Evolutionary conservation across 37 sponge, comb jelly and placozoan species (phyloP).

Genomic region (Petrosia ficiformis): DNA sequence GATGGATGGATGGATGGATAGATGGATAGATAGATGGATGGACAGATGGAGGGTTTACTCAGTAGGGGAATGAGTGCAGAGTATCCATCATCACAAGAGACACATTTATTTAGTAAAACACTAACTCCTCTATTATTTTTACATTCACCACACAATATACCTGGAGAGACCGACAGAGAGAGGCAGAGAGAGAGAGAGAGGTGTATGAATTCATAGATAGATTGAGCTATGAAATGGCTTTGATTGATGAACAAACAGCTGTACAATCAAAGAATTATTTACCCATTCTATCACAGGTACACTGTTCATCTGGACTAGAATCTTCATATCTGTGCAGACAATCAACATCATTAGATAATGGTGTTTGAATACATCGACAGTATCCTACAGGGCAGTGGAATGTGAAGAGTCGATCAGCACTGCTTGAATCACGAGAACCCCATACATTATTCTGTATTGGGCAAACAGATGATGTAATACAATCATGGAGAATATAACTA

Average conservation of each 20-base stretch:
- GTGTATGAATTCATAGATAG: too few relatives aligned
- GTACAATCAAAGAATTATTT: neutral
- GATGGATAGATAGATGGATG: too few relatives aligned
- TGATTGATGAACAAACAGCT: too few relatives aligned
- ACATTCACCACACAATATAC: conserved; percentile 67
- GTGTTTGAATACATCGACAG: conserved; percentile 3
- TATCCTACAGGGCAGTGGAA: conserved; percentile 16
- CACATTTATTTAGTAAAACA: conserved; percentile 53
- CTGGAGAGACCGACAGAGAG: too few relatives aligned
- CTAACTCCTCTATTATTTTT: conserved; percentile 49
- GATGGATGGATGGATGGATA: too few relatives aligned
- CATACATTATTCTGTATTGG: neutral
- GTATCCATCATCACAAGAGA: conserved; percentile 37
- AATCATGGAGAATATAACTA: too few relatives aligned
- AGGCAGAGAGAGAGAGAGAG: too few relatives aligned
- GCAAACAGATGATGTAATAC: too few relatives aligned
- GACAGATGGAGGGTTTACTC: conserved; percentile 18
- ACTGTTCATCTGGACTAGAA: neutral
- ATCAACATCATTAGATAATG: neutral
- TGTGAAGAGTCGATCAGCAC: neutral
- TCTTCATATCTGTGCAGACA: neutral
- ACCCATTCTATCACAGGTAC: conserved; percentile 13
- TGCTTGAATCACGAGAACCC: neutral
- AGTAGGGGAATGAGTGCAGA: conserved; percentile 21
- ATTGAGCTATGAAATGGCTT: too few relatives aligned